Conservation (phyloP, 2,113 vertebrate species). For the Coturnix japonica region DNA sequence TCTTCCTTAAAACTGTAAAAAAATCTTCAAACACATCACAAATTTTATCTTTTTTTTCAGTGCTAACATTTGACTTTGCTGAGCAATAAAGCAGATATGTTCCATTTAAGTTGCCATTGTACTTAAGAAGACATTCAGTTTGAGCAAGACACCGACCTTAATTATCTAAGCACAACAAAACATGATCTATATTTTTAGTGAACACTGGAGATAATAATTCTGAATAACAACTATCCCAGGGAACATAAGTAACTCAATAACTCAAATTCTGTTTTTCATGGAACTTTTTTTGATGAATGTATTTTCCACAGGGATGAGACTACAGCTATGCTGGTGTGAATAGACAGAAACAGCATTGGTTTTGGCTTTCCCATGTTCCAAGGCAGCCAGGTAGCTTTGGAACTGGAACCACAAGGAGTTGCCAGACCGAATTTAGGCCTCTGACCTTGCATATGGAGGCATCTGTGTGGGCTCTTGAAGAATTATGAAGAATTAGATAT, state of each 20-base stretch:
- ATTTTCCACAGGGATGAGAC: background rate
- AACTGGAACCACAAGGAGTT: background rate
- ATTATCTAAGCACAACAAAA: background rate
- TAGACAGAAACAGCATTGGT: background rate
- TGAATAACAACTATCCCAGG: background rate
- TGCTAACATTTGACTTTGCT: background rate
- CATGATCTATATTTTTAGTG: background rate
- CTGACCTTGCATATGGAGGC: background rate
- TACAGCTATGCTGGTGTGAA: background rate
- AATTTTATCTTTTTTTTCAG: background rate
- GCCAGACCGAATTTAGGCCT: background rate
- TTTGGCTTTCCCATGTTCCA: background rate
- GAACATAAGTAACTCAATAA: too few relatives aligned
- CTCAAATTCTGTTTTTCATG: background rate
- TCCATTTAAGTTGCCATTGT: background rate
- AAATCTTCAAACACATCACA: background rate
- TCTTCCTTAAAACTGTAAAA: background rate
- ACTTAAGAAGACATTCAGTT: background rate
- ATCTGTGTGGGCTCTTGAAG: accelerated
- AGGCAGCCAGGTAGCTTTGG: background rate
- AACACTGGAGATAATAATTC: background rate
- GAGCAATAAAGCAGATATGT: background rate
- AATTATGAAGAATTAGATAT: background rate
- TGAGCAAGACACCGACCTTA: background rate
- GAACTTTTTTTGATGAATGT: background rate